Evolutionary conservation across 2,888 invertebrate species (phyloP), one percentile per base, ranked within the genome.

Genomic region (Trissoscelio sp.): DNA sequence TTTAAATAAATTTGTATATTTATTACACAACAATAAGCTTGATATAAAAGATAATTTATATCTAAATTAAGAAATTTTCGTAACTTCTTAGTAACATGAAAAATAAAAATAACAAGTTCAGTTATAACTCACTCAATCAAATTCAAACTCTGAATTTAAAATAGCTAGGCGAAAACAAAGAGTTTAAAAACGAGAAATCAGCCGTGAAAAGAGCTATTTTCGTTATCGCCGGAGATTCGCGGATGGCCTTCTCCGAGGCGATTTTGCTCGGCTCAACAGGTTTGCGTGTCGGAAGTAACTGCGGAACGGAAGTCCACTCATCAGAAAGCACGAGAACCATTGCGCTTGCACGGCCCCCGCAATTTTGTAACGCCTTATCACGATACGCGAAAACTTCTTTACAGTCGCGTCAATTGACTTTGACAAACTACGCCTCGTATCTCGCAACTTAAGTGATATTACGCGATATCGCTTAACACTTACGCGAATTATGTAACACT

Each of bases 271-370:
- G 55, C 74, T 86, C 90, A 91, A 90, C 90, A 90, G 90, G 90
- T 90, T 91, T 82, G 90, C 90, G 90, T 90, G 90, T 86, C 87
- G 89, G 88, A 89, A 88, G 85, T 85, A 81, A 82, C 84, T 79
- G 83, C 83, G 82, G 78, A 87, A 87, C 88, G 88, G 88, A 90
- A 89, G 89, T 89, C 86, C 87, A 88, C 87, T 88, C 86, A 86
- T 86, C 87, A 84, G 57, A 79, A 55, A 72, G 57, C 66, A 55
- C 75, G 48, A 53, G 62, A 79, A 67, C 69, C 73, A 75, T 69
- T 78, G 66, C 83, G 66, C 80, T 80, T 75, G 74, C 75, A 72
- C 72, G 55, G 62, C 16, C 37, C n/a, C 39, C 20, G 64, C 77
- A 66, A 82, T 79, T 82, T 79, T 20, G 69, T 69, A 79, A 67